A percentile compares a stretch with the other conserved stretches of the same genome.
These are phyloP conservation scores for western clawed frog (Xenopus tropicalis) DNA, from an alignment of 2,113 vertebrate species.

Conservation along the genomic window DNA sequence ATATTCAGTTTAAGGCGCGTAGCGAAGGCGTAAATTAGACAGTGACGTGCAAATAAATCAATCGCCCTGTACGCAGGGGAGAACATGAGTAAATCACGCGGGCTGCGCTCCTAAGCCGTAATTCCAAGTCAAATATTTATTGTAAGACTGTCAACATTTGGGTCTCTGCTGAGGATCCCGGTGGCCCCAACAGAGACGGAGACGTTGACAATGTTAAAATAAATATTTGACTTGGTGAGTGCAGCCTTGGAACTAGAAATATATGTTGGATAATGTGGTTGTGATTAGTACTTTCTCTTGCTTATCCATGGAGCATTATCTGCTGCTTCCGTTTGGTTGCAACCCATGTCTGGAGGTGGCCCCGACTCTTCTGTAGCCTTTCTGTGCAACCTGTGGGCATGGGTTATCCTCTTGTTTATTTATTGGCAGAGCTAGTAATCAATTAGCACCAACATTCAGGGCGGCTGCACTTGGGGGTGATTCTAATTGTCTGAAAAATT, in stretches of 20 bases:
- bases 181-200: background rate
- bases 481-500: too few relatives aligned
- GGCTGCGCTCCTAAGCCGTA: background rate
- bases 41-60: too few relatives aligned
- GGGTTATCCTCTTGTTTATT: too few relatives aligned
- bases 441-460: too few relatives aligned
- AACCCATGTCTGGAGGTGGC: too few relatives aligned
- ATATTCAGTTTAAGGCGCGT: too few relatives aligned
- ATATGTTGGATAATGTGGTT: background rate
- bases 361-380: too few relatives aligned
- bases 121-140: constrained; percentile 4
- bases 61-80: background rate
- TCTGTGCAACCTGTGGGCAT: too few relatives aligned
- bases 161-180: background rate
- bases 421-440: too few relatives aligned
- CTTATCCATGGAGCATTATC: background rate
- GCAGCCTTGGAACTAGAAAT: background rate
- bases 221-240: background rate
- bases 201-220: constrained; percentile 1
- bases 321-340: background rate
- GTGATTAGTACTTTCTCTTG: background rate
- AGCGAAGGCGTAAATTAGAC: too few relatives aligned
- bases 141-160: background rate
- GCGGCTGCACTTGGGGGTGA: too few relatives aligned
- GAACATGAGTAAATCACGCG: background rate